Evolutionary conservation across 2,797 vertebrate species (phyloP), one percentile per base, ranked within the genome.

Genomic region (Intellagama lesueurii): DNA sequence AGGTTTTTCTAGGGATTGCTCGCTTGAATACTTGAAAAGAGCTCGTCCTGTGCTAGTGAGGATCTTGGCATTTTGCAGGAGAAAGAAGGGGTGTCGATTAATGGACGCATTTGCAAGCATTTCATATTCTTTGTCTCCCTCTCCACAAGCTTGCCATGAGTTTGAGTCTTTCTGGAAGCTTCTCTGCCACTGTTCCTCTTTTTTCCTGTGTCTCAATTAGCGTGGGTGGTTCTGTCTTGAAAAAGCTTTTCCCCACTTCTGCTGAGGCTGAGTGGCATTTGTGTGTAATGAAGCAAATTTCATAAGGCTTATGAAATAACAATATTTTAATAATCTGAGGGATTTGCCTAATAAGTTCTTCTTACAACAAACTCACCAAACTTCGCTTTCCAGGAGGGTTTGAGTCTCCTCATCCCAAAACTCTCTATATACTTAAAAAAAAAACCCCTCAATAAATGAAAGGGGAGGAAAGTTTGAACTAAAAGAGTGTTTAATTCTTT

Each of bases 141-240:
- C 26, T 8, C 22, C 7, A 12, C 40, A 16, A 14, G 7, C 76
- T 83, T 30, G 72, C 60, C 16, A 22, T 4, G 28, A 14, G 64
- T 60, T 81, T 52, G 40, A 68, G 49, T 86, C 60, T 12, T 68
- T 19, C 0, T 9, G 40, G 35, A 85, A 85, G 7, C 19, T 44
- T 44, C 19, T 19, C 52, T 81, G 60, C 49, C 14, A n/a, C 22
- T 7, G 4, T 40, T 64, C 44, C 28, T 44, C 19, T 60, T 12
- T 56, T 14, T 24, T 19, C 44, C 3, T 52, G 32, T n/a, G 30
- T 22, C 68, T 24, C 79, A 77, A 90, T 82, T 69, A 82, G 84
- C 11, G 84, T 90, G 70, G 84, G 88, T 19, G 84, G 83, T n/a
- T 73, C 88, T 86, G 78, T 82, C 84, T 90, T 90, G 79, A 68